phyloP scores from a whole-genome alignment of 1,140 invertebrate species.

The Carposina sasakii region DNA sequence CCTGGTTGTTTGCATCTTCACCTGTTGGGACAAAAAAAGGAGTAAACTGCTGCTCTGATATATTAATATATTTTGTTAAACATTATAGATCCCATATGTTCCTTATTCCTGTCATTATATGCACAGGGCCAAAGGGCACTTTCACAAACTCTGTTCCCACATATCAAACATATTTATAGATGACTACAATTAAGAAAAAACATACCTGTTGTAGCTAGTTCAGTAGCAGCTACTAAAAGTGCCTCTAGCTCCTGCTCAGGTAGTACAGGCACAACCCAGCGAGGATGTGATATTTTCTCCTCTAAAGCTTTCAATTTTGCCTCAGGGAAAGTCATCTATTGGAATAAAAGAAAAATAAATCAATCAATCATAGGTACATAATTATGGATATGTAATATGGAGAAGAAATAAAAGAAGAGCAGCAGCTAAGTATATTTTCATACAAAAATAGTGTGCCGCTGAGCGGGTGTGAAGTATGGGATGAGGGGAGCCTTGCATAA shows the following conservation, averaged over 20 bases:
- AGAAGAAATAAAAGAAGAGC: neutral
- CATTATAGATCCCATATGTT: no score
- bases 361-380: no score
- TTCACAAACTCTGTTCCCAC: no score
- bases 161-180: no score
- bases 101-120: conserved; percentile 9
- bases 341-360: conserved; percentile 13
- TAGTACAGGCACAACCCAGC: conserved; percentile 97
- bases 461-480: no score
- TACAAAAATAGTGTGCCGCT: no score
- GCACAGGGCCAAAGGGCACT: no score
- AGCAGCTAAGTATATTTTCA: no score
- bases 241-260: conserved; percentile 96
- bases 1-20: conserved; percentile 89
- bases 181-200: conserved; percentile 1
- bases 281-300: conserved; percentile 94
- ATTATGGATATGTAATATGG: conserved; percentile 4
- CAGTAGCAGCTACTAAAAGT: conserved; percentile 90
- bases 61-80: no score
- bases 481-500: no score
- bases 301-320: conserved; percentile 89
- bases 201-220: conserved; percentile 66
- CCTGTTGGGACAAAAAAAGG: no score
- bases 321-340: conserved; percentile 81
- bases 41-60: no score